phyloP scores from a whole-genome alignment of 1,140 invertebrate species.

The Zaprionus africanus region DNA sequence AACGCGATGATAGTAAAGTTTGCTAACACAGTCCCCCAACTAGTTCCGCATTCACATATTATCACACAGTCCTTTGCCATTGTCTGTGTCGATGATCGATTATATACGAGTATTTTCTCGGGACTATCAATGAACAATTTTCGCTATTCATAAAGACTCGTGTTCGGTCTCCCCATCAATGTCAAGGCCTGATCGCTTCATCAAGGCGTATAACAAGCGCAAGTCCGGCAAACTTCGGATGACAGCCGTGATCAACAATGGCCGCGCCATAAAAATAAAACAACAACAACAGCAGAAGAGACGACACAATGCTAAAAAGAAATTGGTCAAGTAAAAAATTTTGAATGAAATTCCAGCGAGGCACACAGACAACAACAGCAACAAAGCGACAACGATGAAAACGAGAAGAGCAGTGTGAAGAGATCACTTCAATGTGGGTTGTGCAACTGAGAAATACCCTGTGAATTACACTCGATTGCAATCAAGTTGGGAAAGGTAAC shows the following conservation, averaged over 20 bases:
- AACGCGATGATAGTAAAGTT: neutral
- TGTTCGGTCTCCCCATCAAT: constrained; percentile 42
- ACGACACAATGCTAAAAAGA: constrained; percentile 63
- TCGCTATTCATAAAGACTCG: constrained; percentile 3
- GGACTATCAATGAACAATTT: constrained; percentile 5
- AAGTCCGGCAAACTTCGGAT: constrained; percentile 6
- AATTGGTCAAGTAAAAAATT: constrained; percentile 70
- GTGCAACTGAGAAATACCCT: constrained; percentile 33
- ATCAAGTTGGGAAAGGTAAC: neutral
- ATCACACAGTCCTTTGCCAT: neutral
- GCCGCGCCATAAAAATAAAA: constrained; percentile 32
- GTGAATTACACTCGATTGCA: neutral
- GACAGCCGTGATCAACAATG: constrained; percentile 61
- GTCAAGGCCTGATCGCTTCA: constrained; percentile 80
- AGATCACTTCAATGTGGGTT: neutral
- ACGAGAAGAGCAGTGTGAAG: constrained; percentile 22
- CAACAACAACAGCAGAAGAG: constrained; percentile 18
- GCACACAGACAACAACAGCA: constrained; percentile 34
- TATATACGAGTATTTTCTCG: neutral
- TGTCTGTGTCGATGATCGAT: neutral
- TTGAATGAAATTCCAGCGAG: constrained; percentile 78
- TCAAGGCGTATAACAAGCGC: constrained; percentile 30
- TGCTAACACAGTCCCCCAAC: neutral
- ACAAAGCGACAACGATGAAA: constrained; percentile 38
- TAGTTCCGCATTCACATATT: constrained; percentile 3